These are phyloP conservation scores for Gambelia wislizenii DNA, from an alignment of 2,797 vertebrate species.

Conservation along the genomic window DNA sequence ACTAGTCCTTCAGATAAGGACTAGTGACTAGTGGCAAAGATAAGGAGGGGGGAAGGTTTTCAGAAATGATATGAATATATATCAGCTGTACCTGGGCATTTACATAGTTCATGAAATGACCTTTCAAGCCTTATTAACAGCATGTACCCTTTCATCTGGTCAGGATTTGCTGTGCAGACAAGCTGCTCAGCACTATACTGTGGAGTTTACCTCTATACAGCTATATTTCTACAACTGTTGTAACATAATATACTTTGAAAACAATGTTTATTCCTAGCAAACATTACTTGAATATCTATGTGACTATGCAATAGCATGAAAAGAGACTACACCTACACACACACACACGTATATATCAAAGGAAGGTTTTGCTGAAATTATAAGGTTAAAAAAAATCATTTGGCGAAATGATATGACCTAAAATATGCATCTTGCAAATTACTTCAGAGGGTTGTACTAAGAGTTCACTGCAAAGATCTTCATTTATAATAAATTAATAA, in stretches of 20 bases:
- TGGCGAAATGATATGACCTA: slow-evolving; percentile 57
- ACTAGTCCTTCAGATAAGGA: not conserved
- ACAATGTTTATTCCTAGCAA: not conserved
- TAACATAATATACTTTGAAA: not conserved
- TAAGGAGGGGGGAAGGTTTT: not conserved
- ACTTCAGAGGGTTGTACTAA: slow-evolving; percentile 31
- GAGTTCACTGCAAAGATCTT: slow-evolving; percentile 48
- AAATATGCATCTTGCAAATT: slow-evolving; percentile 59
- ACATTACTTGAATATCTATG: not conserved
- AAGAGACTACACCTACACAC: slow-evolving; percentile 49
- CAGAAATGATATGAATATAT: not conserved
- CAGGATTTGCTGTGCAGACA: not conserved
- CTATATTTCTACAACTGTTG: not conserved
- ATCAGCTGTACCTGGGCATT: not conserved
- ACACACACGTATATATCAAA: slow-evolving; percentile 13
- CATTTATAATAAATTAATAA: slow-evolving; percentile 58
- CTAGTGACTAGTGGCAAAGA: too few relatives aligned
- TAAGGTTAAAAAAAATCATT: slow-evolving; percentile 49
- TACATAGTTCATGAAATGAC: not conserved
- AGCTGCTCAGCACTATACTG: not conserved
- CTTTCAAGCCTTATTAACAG: not conserved
- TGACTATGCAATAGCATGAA: not conserved
- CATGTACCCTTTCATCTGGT: not conserved
- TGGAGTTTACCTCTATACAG: not conserved
- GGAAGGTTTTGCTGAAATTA: slow-evolving; percentile 36